phyloP scores from a whole-genome alignment of 2,888 invertebrate species.

The Drosophila pseudotalamancana region DNA sequence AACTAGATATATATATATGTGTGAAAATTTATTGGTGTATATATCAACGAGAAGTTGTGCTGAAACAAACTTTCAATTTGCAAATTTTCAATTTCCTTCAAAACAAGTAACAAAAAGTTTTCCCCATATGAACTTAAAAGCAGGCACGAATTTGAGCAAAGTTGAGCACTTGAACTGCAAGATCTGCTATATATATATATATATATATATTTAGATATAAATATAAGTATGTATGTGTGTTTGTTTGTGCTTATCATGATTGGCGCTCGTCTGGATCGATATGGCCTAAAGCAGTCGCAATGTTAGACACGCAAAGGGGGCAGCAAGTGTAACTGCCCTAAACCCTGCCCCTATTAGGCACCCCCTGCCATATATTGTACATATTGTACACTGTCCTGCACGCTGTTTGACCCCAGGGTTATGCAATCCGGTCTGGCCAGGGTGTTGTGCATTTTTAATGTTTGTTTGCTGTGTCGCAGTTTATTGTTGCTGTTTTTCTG shows the following conservation, averaged over 20 bases:
- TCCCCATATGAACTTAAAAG: slow-evolving; percentile 18
- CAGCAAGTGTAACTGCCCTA: no score
- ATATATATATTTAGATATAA: no score
- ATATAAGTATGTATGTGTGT: not conserved
- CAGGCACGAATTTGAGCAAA: slow-evolving; percentile 17
- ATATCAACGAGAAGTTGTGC: slow-evolving; percentile 5
- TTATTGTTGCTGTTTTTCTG: slow-evolving; percentile 41
- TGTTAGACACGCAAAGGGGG: slow-evolving; percentile 59
- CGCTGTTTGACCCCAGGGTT: slow-evolving; percentile 28
- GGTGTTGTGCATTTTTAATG: slow-evolving; percentile 64
- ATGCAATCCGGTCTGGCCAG: slow-evolving; percentile 35
- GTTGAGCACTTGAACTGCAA: slow-evolving; percentile 22
- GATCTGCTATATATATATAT: not conserved
- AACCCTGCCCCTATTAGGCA: not conserved
- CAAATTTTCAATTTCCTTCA: slow-evolving; percentile 37
- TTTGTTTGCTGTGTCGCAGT: slow-evolving; percentile 72
- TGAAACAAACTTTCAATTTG: slow-evolving; percentile 46
- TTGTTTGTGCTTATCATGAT: slow-evolving; percentile 43
- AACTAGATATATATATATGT: not conserved
- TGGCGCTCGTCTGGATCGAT: slow-evolving; percentile 60
- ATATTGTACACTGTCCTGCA: slow-evolving; percentile 16
- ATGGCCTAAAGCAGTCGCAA: slow-evolving; percentile 44
- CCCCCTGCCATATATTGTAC: no score
- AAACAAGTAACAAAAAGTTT: slow-evolving; percentile 36
- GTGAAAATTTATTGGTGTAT: slow-evolving; percentile 16